Evolutionary conservation across 1,140 invertebrate genomes (phyloP), one percentile per base, ranked within the genome.

Genomic region (Drosophila willistoni): DNA sequence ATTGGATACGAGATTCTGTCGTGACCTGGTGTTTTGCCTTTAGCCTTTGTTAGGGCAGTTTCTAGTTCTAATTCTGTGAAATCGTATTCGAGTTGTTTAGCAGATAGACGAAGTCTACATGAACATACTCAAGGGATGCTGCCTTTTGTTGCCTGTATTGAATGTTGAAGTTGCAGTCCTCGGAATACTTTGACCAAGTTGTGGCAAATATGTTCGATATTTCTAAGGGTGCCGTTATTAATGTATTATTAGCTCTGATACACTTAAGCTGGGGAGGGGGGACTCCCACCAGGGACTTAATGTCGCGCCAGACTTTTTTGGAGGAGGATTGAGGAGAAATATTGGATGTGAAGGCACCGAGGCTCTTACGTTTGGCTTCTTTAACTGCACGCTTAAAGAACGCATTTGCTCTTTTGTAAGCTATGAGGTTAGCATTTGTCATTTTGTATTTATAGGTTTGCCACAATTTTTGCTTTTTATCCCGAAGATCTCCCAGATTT

Each of bases 231-330:
- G 55, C 4, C 5, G 39, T 64, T 64, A 29, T 33, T 29, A 65
- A 25, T 17, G 13, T 41, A 47, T 64, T 56, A 47, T 59, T 42
- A 12, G 12, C 4, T 65, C 17, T 47, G 25, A 59, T 57, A n/a
- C 59, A 64, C 36, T 47, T 65, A 5, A 56, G 17, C 19, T 36
- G 61, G 14, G 44, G 14, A 34, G 29, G 22, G n/a, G 64, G 57
- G 12, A 59, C n/a, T 25, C 64, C 70, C 33, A 51, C 51, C n/a
- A 68, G 34, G 3, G 36, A 42, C 33, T 62, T 67, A 14, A 72
- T 72, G 14, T 72, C 64, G 14, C 47, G 12, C 47, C 70, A 72
- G 13, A 72, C 34, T 67, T 72, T 22, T 62, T 68, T 63, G 7
- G 57, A 33, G 47, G 63, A 41, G 14, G 63, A 56, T 55, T 41